These are phyloP conservation scores for Vidua chalybeata DNA, from an alignment of 2,113 vertebrate species.

Conservation along the genomic window DNA sequence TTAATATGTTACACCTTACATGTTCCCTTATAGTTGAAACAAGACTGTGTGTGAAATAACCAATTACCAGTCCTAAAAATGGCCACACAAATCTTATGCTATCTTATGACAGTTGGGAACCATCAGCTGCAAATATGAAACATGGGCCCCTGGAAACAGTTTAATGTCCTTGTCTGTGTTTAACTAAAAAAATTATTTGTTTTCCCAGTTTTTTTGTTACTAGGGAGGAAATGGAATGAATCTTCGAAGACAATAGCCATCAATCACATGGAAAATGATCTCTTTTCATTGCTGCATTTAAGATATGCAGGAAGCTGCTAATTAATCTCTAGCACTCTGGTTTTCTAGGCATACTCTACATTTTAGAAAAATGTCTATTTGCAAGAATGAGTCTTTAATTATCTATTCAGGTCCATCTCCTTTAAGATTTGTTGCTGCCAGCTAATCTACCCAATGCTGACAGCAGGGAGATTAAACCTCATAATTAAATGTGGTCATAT, in stretches of 20 bases:
- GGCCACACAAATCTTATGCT: neutral
- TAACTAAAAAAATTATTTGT: neutral
- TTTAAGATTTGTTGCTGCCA: neutral
- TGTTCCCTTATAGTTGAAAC: neutral
- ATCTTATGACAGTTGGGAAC: neutral
- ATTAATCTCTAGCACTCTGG: neutral
- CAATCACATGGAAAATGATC: neutral
- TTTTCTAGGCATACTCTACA: neutral
- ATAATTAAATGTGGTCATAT: neutral
- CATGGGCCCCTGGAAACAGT: neutral
- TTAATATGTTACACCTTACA: neutral
- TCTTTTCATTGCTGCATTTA: neutral
- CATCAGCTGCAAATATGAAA: neutral
- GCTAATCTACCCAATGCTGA: neutral
- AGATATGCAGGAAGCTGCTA: neutral
- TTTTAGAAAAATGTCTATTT: neutral
- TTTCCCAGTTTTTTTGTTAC: neutral
- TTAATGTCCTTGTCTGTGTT: neutral
- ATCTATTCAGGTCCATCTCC: neutral
- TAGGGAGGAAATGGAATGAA: neutral
- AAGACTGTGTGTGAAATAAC: neutral
- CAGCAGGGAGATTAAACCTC: neutral
- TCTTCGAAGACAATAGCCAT: neutral
- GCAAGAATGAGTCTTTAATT: neutral
- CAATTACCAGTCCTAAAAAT: neutral